These are phyloP conservation scores for Perodicticus potto DNA, from an alignment of 2,797 vertebrate genomes.

Conservation along the genomic window DNA sequence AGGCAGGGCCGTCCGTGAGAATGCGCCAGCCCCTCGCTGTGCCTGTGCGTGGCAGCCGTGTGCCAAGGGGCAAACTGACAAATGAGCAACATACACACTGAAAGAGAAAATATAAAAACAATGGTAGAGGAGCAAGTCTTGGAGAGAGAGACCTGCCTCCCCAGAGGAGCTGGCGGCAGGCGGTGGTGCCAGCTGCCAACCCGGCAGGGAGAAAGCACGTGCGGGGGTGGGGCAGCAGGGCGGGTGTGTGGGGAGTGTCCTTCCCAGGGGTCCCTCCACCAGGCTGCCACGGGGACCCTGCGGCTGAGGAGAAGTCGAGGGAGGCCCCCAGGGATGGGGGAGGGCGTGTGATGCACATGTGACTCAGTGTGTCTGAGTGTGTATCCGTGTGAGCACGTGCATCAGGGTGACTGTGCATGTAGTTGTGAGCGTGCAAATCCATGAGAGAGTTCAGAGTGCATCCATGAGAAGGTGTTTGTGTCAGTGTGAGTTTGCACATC, in stretches of 20 bases:
- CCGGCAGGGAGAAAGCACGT: background rate
- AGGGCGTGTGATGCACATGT: background rate
- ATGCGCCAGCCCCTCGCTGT: too few relatives aligned
- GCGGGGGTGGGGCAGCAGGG: background rate
- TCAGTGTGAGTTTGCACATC: background rate
- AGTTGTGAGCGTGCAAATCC: background rate
- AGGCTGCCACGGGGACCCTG: too few relatives aligned
- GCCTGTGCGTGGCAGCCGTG: too few relatives aligned
- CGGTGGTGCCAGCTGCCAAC: background rate
- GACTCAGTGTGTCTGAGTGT: background rate
- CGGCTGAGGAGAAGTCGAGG: background rate
- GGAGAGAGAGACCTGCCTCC: constrained; percentile 51
- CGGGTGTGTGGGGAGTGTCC: background rate
- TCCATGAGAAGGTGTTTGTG: background rate
- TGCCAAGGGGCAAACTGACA: background rate
- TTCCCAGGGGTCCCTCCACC: too few relatives aligned
- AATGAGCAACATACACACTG: constrained; percentile 93
- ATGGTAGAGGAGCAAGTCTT: constrained; percentile 65
- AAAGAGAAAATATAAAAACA: constrained; percentile 86
- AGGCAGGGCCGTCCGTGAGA: background rate
- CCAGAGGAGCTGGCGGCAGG: background rate
- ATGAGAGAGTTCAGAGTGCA: background rate
- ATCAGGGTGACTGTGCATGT: background rate
- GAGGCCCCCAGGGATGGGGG: fast-evolving
- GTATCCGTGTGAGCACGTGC: background rate